Percentiles rank a stretch among this genome's conserved stretches.
These are phyloP conservation scores for Polia nebulosa DNA, from an alignment of 2,888 invertebrate genomes.

Conservation along the genomic window DNA sequence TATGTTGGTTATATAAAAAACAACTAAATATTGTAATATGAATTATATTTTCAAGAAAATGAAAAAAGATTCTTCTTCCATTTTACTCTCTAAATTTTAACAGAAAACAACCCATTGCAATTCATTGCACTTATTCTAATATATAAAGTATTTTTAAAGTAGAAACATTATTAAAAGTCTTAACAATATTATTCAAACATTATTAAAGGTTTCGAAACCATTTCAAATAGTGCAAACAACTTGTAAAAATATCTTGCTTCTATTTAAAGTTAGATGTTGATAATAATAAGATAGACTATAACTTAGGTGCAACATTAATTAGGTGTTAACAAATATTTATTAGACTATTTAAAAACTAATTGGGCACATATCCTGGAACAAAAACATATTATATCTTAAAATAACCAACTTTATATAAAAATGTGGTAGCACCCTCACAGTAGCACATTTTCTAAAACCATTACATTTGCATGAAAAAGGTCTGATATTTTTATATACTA, in stretches of 20 bases:
- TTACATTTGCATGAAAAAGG: too few species aligned
- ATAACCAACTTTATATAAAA: conserved; percentile 5
- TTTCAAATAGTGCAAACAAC: conserved; percentile 32
- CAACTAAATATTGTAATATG: conserved; percentile 31
- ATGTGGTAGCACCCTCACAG: conserved; percentile 22
- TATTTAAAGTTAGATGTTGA: conserved; percentile 9
- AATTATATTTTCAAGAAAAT: conserved; percentile 44
- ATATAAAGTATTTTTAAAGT: conserved; percentile 30
- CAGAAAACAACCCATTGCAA: conserved; percentile 51
- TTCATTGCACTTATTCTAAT: conserved; percentile 30
- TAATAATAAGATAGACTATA: conserved; percentile 18
- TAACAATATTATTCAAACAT: conserved; percentile 37
- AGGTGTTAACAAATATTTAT: conserved; percentile 19
- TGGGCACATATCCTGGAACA: conserved; percentile 39
- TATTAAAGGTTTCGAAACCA: conserved; percentile 13
- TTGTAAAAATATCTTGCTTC: conserved; percentile 27
- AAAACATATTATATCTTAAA: conserved; percentile 24
- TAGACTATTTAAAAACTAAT: conserved; percentile 22
- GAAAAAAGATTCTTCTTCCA: conserved; percentile 17
- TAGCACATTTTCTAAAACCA: conserved; percentile 2
- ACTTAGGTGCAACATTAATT: conserved; percentile 24
- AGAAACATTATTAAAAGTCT: conserved; percentile 34
- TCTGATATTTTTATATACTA: too few species aligned
- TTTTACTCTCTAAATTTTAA: conserved; percentile 37
- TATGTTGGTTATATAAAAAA: conserved; percentile 24